phyloP scores from a whole-genome alignment of 2,888 invertebrate species.

The Tipula lateralis region DNA sequence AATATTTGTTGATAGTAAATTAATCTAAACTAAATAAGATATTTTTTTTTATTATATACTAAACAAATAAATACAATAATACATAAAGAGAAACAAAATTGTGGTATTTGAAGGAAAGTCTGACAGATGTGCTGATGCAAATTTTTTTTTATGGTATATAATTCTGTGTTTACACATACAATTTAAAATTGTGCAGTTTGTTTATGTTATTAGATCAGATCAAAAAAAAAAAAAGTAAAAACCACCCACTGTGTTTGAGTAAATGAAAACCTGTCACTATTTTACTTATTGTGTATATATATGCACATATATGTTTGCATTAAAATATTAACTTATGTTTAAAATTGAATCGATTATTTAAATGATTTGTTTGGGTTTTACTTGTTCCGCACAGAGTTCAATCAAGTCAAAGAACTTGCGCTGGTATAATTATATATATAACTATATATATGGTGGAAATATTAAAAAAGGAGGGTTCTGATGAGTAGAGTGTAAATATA shows the following conservation, averaged over 20 bases:
- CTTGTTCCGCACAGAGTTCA: neutral
- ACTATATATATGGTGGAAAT: no score
- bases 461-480: no score
- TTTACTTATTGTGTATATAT: neutral
- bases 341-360: neutral
- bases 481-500: no score
- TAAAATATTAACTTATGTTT: neutral
- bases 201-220: neutral
- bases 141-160: neutral
- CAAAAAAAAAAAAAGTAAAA: neutral
- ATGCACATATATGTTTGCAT: neutral
- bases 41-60: neutral
- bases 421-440: no score
- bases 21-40: constrained; percentile 5
- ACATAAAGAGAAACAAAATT: neutral
- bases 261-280: neutral
- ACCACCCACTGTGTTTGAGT: neutral
- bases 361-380: neutral
- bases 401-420: neutral
- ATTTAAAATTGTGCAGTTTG: constrained; percentile 24
- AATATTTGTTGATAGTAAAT: constrained; percentile 11
- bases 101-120: neutral
- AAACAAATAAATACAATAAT: neutral
- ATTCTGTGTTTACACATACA: neutral
- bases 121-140: constrained; percentile 11